Conservation (phyloP, 2,113 vertebrate genomes). For the Upupa epops region DNA sequence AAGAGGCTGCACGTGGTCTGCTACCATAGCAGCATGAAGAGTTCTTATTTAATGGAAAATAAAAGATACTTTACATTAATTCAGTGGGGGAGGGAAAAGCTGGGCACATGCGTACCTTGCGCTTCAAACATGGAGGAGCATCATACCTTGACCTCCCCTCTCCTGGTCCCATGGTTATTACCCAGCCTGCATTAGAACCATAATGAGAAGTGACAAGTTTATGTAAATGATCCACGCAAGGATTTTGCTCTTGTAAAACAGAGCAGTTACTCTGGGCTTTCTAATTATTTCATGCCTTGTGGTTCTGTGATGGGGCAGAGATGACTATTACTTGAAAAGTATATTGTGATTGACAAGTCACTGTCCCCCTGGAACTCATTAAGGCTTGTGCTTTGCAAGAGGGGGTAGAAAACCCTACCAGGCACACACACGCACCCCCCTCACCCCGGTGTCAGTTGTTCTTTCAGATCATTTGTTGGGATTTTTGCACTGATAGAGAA, state of each 20-base stretch:
- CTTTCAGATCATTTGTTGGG: conserved; percentile 70
- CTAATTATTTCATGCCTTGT: conserved; percentile 90
- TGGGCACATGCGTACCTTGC: conserved; percentile 65
- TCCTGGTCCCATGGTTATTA: conserved; percentile 65
- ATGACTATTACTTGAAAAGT: conserved; percentile 79
- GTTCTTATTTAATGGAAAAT: conserved; percentile 78
- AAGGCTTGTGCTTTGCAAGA: conserved; percentile 74
- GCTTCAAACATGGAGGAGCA: conserved; percentile 57
- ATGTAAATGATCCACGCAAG: conserved; percentile 82
- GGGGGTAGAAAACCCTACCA: conserved; percentile 70
- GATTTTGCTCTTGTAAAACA: conserved; percentile 85
- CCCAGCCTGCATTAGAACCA: conserved; percentile 61
- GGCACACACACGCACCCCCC: conserved; percentile 45
- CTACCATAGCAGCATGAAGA: conserved; percentile 81
- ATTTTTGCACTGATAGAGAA: conserved; percentile 56
- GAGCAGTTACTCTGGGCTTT: conserved; percentile 85
- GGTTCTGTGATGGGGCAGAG: conserved; percentile 81
- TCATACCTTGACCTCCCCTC: conserved; percentile 67
- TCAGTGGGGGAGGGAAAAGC: conserved; percentile 62
- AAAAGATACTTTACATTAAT: conserved; percentile 78
- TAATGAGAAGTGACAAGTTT: conserved; percentile 85
- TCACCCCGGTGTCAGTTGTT: conserved; percentile 20
- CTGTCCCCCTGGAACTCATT: conserved; percentile 86
- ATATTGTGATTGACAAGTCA: conserved; percentile 81
- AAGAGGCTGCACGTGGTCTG: conserved; percentile 73